phyloP scores from a whole-genome alignment of 2,797 vertebrate genomes.

The Schizopygopsis pylzovi region DNA sequence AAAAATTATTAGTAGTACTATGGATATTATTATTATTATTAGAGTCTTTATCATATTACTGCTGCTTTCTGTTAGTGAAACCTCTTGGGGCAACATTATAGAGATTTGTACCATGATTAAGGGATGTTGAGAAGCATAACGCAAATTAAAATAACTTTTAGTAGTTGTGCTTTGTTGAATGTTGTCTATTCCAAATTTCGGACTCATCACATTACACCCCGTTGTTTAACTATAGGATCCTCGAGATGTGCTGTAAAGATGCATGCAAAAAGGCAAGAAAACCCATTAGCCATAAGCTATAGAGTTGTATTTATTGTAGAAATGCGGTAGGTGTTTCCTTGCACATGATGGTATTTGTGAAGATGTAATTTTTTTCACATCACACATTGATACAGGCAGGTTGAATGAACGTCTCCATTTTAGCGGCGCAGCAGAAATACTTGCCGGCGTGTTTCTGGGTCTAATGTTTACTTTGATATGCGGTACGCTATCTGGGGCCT shows the following conservation, averaged over 20 bases:
- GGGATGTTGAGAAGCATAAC: not conserved
- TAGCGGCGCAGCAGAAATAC: conserved; percentile 36
- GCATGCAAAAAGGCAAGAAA: not conserved
- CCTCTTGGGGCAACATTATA: no score
- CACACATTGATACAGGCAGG: not conserved
- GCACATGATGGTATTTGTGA: conserved; percentile 1
- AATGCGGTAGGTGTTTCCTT: not conserved
- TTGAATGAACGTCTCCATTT: conserved; percentile 14
- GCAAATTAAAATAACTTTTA: not conserved
- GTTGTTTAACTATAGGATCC: not conserved
- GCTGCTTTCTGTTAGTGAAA: no score
- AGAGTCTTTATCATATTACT: no score
- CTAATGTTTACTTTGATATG: conserved; percentile 50
- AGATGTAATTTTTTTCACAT: not conserved
- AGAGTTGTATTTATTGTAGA: not conserved
- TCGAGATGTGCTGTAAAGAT: not conserved
- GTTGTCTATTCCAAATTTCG: not conserved
- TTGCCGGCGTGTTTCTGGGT: conserved; percentile 34
- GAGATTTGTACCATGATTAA: not conserved
- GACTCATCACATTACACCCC: not conserved
- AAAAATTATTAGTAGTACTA: no score
- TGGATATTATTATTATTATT: no score
- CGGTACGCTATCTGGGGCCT: conserved; percentile 19
- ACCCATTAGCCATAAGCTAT: not conserved
- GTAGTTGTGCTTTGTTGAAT: not conserved